Evolutionary conservation across 2,113 vertebrate species (phyloP).

Genomic region (Tetraodon nigroviridis): DNA sequence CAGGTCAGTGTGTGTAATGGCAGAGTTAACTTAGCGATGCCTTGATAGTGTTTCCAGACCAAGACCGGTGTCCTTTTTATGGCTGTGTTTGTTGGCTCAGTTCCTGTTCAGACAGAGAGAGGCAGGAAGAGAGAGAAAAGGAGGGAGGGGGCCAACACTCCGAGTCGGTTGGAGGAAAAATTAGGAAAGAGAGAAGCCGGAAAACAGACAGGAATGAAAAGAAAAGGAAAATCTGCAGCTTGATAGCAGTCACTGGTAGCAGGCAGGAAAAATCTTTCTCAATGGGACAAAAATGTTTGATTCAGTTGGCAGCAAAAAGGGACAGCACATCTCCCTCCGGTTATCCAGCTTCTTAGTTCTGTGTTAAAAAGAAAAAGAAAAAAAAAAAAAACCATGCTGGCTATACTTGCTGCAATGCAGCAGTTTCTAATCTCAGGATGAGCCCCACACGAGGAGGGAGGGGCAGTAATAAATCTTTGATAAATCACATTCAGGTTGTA

Average conservation of each 20-base stretch:
- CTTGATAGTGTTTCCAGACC: constrained; percentile 73
- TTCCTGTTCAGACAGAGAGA: constrained; percentile 50
- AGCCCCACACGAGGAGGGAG: constrained; percentile 14
- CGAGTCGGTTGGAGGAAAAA: background rate
- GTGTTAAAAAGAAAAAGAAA: too few relatives aligned
- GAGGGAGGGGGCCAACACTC: background rate
- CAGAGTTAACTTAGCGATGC: constrained; percentile 32
- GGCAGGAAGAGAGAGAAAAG: constrained; percentile 3
- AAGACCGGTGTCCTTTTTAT: constrained; percentile 69
- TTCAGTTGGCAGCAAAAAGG: constrained; percentile 26
- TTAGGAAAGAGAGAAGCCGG: constrained; percentile 29
- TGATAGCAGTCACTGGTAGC: background rate
- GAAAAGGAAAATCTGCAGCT: constrained; percentile 5
- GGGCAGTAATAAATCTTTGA: constrained; percentile 41
- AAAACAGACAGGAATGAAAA: constrained; percentile 21
- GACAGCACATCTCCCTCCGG: constrained; percentile 18
- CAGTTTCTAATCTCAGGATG: too few relatives aligned
- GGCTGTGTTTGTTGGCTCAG: constrained; percentile 71
- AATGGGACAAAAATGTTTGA: constrained; percentile 25
- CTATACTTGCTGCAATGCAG: too few relatives aligned
- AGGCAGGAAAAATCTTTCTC: constrained; percentile 4
- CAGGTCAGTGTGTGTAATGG: constrained; percentile 45
- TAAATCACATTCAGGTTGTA: constrained; percentile 10
- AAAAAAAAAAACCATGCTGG: too few relatives aligned
- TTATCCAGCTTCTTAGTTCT: background rate